Base-by-base conservation (phyloP, 2,113 vertebrate genomes). In the Heterotilapia buettikoferi region DNA sequence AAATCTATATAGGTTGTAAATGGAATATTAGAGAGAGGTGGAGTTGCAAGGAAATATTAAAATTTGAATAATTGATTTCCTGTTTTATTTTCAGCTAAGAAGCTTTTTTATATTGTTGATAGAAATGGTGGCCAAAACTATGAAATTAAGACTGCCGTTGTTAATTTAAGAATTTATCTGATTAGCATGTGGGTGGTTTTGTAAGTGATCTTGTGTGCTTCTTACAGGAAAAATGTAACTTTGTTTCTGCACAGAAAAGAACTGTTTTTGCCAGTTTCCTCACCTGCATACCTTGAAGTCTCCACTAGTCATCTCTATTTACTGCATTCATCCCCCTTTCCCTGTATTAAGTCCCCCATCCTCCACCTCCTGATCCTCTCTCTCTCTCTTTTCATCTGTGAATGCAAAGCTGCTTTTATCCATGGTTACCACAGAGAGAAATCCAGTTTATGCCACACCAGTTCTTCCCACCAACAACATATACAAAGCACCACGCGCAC, bases 341-440 rank as follows among this genome's bases (percentile, higher is more conserved):
- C 45, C 68, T n/a, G 43, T 40, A 29, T 87, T 82, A 61, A 78
- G 68, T 79, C 79, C 83, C 56, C 63, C 83, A 71, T 84, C 86
- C 88, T 92, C 85, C 88, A 83, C 76, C 76, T 81, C 73, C 86
- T 85, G 84, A 85, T 84, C 43, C 85, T 50, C 80, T 63, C 84
- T n/a, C 76, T 29, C 43, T 54, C 52, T 85, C 59, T 87, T 87
- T 89, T 89, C 86, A 92, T 91, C 87, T 87, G 21, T 89, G 68
- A 87, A 83, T 89, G 84, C 87, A 83, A 92, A 93, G 83, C 80
- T 59, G 76, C 88, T 54, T 57, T 86, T 92, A 89, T 87, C 90
- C 90, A 90, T 96, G 90, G 92, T 93, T 92, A 92, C 91, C 90
- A 92, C 86, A 16, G 84, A 87, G 90, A 88, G 80, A 93, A 92